Evolutionary conservation across 2,797 vertebrate genomes (phyloP).

Genomic region (Manis crassicaudata): DNA sequence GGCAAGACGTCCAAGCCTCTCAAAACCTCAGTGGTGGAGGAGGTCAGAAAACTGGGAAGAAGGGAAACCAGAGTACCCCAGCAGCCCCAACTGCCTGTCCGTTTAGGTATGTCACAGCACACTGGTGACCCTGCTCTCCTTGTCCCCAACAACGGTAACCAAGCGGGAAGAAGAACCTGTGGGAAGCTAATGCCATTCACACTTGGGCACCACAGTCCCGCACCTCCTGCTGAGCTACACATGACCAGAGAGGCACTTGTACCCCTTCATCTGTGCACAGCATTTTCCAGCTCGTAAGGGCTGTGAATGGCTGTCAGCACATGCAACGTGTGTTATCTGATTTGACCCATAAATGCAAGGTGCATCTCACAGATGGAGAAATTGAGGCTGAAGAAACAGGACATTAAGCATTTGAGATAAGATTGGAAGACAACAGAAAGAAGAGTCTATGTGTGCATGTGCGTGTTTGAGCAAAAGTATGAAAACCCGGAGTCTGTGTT

Average conservation of each 20-base stretch:
- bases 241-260: rapidly evolving
- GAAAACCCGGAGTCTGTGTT: not conserved
- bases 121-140: not conserved
- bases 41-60: not conserved
- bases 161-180: too few species aligned
- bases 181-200: rapidly evolving
- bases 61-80: not conserved
- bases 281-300: too few species aligned
- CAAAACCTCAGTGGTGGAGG: too few species aligned
- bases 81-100: not conserved
- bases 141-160: not conserved
- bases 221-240: rapidly evolving
- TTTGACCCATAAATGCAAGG: not conserved
- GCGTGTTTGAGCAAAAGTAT: not conserved
- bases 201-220: rapidly evolving
- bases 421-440: not conserved
- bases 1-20: not conserved
- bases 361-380: not conserved
- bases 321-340: rapidly evolving
- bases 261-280: not conserved
- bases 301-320: not conserved
- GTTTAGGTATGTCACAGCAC: rapidly evolving
- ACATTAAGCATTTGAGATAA: not conserved
- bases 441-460: not conserved
- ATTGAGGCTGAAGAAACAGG: not conserved